Base-by-base conservation (phyloP, 2,797 vertebrate species). In the Bucorvus abyssinicus region DNA sequence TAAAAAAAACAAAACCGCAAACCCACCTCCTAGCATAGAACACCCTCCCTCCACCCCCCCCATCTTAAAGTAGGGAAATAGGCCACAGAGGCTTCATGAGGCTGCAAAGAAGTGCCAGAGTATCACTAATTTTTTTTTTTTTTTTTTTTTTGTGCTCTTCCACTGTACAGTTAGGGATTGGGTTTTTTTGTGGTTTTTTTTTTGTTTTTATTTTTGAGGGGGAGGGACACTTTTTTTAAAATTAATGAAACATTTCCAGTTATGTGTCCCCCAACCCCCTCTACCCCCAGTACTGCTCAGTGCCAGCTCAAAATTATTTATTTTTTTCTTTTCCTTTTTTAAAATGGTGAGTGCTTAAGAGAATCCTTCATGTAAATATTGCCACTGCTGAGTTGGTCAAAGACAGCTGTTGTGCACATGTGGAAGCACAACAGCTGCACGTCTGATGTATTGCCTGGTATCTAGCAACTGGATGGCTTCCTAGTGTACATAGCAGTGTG, bases 211-310 rank as follows among this genome's bases (percentile, higher is more conserved):
- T 40, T 40, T 40, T 40, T 10, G 12, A 12, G 38, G 38, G 38
- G 38, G 38, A 40, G 38, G 38, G 38, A 40, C 38, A 10, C 27
- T n/a, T 50, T 34, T 47, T 40, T 8, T n/a, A n/a, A n/a, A 3
- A 9, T 23, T 74, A 63, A 50, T 40, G 9, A 67, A 70, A 45
- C 12, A 23, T 60, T 80, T 88, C 20, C 26, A 63, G 8, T 71
- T 36, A 49, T 52, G 18, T 22, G 1, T 53, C 5, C 0, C 26
- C 2, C 12, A 26, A 9, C 19, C 34, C 4, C 5, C 4, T n/a
- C n/a, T n/a, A 1, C 7, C 3, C 13, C 24, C 3, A 2, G 50
- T 49, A 24, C 47, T 73, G 45, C 77, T 68, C 19, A 47, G 29
- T 26, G 71, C 29, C 81, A 74, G 38, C 68, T 38, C 27, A 59